phyloP scores from a whole-genome alignment of 2,888 invertebrate genomes.

The Diarsia rubi region DNA sequence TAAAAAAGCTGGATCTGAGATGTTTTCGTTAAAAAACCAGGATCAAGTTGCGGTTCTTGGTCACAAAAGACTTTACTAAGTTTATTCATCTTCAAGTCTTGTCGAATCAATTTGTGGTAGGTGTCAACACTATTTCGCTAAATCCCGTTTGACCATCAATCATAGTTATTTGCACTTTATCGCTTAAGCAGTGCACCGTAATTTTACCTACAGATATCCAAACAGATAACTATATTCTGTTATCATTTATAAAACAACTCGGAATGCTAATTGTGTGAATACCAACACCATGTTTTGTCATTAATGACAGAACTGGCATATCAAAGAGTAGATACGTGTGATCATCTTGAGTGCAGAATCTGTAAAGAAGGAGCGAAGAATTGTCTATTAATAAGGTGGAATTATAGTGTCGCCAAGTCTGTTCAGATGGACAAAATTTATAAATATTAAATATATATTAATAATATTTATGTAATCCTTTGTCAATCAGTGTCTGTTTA shows the following conservation, averaged over 20 bases:
- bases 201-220: neutral
- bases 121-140: neutral
- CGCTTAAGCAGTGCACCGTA: neutral
- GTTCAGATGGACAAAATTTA: too few species aligned
- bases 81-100: neutral
- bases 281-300: neutral
- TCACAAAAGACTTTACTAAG: neutral
- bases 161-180: neutral
- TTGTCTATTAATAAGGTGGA: slow-evolving; percentile 3
- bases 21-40: slow-evolving; percentile 76
- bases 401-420: too few species aligned
- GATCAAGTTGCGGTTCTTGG: slow-evolving; percentile 65
- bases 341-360: neutral
- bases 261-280: neutral
- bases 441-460: too few species aligned
- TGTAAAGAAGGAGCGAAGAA: neutral
- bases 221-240: neutral
- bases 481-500: too few species aligned
- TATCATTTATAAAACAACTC: neutral
- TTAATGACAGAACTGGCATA: slow-evolving; percentile 4
- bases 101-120: neutral
- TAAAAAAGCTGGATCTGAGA: slow-evolving; percentile 78
- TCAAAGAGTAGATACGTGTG: too few species aligned
- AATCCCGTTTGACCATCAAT: neutral
- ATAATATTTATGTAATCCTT: too few species aligned